Conservation (phyloP, 30 jellyfish, hydroid and myxozoan species). For the Turritopsis rubra region DNA sequence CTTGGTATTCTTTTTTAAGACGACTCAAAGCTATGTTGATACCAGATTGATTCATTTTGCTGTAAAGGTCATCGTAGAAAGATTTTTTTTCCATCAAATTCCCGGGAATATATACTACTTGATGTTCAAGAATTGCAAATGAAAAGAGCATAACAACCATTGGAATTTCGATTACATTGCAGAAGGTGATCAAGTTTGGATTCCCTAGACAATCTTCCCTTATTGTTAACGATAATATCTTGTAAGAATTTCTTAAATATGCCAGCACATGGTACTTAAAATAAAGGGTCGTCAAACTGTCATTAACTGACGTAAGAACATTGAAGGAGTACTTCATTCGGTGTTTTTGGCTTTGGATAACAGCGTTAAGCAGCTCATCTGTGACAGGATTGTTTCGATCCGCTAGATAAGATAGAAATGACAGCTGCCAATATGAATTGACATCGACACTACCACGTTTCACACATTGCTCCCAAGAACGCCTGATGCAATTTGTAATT, state of each 20-base stretch:
- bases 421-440: background rate
- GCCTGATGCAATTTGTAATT: background rate
- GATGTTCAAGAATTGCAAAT: background rate
- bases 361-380: background rate
- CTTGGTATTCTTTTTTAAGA: background rate
- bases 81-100: background rate
- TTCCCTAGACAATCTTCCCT: background rate
- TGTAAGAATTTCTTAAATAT: background rate
- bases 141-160: background rate
- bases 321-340: background rate
- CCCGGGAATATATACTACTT: background rate
- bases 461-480: background rate
- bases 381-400: background rate
- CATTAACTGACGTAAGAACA: background rate
- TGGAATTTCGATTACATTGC: background rate
- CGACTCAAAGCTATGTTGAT: background rate
- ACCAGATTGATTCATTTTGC: constrained; percentile 3
- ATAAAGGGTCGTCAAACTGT: background rate
- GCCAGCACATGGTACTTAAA: background rate
- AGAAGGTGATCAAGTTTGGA: background rate
- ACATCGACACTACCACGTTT: background rate
- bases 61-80: background rate
- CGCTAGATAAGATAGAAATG: background rate
- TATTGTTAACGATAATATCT: background rate
- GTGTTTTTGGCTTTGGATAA: background rate